Evolutionary conservation across 2,797 vertebrate species (phyloP), one percentile per base, ranked within the genome.

Genomic region (Sternotherus odoratus): DNA sequence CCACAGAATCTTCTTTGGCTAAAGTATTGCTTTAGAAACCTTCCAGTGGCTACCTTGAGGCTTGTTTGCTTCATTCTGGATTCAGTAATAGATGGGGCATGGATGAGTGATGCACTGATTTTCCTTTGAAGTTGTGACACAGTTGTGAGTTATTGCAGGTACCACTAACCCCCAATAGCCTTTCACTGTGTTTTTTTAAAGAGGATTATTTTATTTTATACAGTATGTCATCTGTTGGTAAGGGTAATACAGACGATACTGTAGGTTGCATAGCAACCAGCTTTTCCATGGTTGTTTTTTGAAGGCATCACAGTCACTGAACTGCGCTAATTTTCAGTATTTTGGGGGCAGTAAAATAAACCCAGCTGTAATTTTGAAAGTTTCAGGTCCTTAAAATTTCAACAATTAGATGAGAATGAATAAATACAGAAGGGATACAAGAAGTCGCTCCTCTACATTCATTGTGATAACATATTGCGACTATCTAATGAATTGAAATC

Each of bases 261-360:
- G 56, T 86, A 80, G 95, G 98, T 98, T 98, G 97, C 98, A 95
- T 98, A 98, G 97, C 98, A 98, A 98, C 98, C 79, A 95, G 90
- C 82, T 94, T 96, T 96, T 97, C 95, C 92, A 90, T 95, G 94
- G 66, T 94, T 96, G 63, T 97, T 96, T 94, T 97, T 96, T 96
- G 96, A 96, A 97, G 95, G 80, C 88, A 95, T 88, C 94, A 88
- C 79, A 88, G 92, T 96, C 88, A 85, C 97, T 94, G 88, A 91
- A 93, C 86, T 89, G 56, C 87, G 93, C 53, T 97, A 89, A 74
- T 88, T 96, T 96, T 96, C 93, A 94, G 83, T 95, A 89, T 95
- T 97, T 94, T 94, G 89, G 72, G 78, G 88, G 87, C 60, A 87
- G 69, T 66, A 88, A 93, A 96, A 90, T 88, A 93, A 85, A 91